phyloP scores from a whole-genome alignment of 2,797 vertebrate species.

The Semaprochilodus insignis region DNA sequence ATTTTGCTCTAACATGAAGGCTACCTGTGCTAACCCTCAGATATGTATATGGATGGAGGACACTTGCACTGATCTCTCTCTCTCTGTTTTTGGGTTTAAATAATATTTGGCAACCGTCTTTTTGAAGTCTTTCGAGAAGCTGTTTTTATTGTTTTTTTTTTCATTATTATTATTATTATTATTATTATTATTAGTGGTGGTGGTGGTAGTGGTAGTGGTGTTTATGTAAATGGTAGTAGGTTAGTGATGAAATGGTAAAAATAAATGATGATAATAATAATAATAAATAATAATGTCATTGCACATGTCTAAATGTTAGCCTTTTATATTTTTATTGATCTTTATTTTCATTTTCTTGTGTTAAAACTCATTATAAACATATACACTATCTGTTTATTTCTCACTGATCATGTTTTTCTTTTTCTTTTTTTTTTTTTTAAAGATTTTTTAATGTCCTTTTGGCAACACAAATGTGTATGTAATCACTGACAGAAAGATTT shows the following conservation, averaged over 20 bases:
- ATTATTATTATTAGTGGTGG: slow-evolving; percentile 77
- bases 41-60: slow-evolving; percentile 59
- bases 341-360: slow-evolving; percentile 81
- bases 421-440: slow-evolving; percentile 69
- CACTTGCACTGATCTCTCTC: slow-evolving; percentile 71
- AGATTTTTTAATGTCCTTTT: slow-evolving; percentile 76
- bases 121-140: slow-evolving; percentile 66
- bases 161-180: slow-evolving; percentile 60
- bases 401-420: slow-evolving; percentile 76
- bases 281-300: slow-evolving; percentile 76
- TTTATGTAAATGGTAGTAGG: slow-evolving; percentile 62
- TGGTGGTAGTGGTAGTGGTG: slow-evolving; percentile 64
- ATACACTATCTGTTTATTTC: slow-evolving; percentile 74
- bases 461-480: slow-evolving; percentile 79
- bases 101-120: slow-evolving; percentile 77
- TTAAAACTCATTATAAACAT: slow-evolving; percentile 70
- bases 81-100: slow-evolving; percentile 71
- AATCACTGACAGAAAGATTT: slow-evolving; percentile 71
- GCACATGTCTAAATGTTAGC: slow-evolving; percentile 83
- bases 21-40: slow-evolving; percentile 66
- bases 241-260: slow-evolving; percentile 65
- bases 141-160: slow-evolving; percentile 60
- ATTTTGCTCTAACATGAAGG: slow-evolving; percentile 65
- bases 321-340: slow-evolving; percentile 89
- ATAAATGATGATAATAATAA: slow-evolving; percentile 68